Conservation (phyloP, 2,888 invertebrate species). For the Orthosia incerta region DNA sequence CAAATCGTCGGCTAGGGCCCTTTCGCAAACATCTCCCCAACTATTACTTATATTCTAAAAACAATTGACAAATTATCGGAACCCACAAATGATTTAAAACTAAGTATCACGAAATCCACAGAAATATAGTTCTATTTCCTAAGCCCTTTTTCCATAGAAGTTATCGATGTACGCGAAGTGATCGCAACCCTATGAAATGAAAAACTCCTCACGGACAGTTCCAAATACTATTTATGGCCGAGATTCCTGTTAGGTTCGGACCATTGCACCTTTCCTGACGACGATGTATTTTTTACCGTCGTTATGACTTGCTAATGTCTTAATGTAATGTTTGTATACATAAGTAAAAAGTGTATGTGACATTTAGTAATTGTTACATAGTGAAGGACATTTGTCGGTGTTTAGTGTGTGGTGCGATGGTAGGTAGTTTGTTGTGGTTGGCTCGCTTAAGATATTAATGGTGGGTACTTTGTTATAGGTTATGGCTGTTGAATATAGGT, state of each 20-base stretch:
- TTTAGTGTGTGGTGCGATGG: slow-evolving; percentile 12
- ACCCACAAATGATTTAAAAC: slow-evolving; percentile 48
- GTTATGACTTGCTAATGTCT: slow-evolving; percentile 51
- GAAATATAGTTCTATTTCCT: slow-evolving; percentile 43
- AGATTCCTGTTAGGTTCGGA: slow-evolving; percentile 36
- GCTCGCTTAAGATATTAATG: slow-evolving; percentile 16
- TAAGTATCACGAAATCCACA: slow-evolving; percentile 51
- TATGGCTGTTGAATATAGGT: background rate
- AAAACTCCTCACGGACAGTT: slow-evolving; percentile 28
- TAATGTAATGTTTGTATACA: slow-evolving; percentile 39
- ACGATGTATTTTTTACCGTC: slow-evolving; percentile 33
- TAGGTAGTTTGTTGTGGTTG: slow-evolving; percentile 36
- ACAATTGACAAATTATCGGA: slow-evolving; percentile 19
- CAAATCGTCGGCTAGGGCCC: slow-evolving; percentile 40
- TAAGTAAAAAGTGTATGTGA: slow-evolving; percentile 34
- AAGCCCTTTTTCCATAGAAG: slow-evolving; percentile 33
- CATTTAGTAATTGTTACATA: slow-evolving; percentile 47
- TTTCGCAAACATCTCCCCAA: slow-evolving; percentile 32
- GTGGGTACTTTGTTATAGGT: slow-evolving; percentile 10
- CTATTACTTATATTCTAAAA: slow-evolving; percentile 42
- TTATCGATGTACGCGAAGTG: slow-evolving; percentile 30
- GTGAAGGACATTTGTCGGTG: slow-evolving; percentile 31
- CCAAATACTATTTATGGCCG: slow-evolving; percentile 55
- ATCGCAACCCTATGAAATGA: slow-evolving; percentile 44
- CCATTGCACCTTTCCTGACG: slow-evolving; percentile 28